phyloP scores from a whole-genome alignment of 2,113 vertebrate genomes.

The Oenanthe melanoleuca region DNA sequence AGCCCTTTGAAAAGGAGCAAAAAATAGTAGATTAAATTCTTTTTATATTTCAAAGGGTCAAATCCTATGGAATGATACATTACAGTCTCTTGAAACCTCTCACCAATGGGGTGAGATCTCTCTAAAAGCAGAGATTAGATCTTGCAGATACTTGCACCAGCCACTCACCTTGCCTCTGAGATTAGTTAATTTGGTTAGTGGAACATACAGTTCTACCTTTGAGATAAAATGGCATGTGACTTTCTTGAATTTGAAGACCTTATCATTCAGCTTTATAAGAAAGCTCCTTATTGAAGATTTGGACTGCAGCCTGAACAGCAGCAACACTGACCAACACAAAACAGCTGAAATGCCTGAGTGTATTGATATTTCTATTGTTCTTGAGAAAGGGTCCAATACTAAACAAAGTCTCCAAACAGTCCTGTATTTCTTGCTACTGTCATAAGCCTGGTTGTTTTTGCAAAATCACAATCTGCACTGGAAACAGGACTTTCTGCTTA shows the following conservation, averaged over 20 bases:
- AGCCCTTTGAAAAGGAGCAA: conserved; percentile 58
- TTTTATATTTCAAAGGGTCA: background rate
- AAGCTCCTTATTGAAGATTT: background rate
- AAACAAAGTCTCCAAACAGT: background rate
- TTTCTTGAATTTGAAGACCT: background rate
- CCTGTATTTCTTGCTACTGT: background rate
- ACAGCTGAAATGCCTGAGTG: accelerated
- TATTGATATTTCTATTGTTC: background rate
- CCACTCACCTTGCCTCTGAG: background rate
- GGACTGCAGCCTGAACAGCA: background rate
- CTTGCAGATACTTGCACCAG: background rate
- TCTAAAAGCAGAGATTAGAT: background rate
- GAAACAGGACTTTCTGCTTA: background rate
- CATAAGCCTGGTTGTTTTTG: background rate
- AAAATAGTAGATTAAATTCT: background rate
- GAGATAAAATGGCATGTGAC: background rate
- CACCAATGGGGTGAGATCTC: background rate
- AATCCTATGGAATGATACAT: background rate
- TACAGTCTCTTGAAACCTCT: background rate
- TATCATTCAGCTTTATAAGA: background rate
- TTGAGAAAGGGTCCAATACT: background rate
- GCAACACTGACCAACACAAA: background rate
- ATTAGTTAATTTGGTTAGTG: background rate
- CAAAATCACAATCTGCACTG: background rate
- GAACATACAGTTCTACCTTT: background rate